These are phyloP conservation scores for Lepus townsendii DNA, from an alignment of 2,797 vertebrate genomes.

Conservation along the genomic window DNA sequence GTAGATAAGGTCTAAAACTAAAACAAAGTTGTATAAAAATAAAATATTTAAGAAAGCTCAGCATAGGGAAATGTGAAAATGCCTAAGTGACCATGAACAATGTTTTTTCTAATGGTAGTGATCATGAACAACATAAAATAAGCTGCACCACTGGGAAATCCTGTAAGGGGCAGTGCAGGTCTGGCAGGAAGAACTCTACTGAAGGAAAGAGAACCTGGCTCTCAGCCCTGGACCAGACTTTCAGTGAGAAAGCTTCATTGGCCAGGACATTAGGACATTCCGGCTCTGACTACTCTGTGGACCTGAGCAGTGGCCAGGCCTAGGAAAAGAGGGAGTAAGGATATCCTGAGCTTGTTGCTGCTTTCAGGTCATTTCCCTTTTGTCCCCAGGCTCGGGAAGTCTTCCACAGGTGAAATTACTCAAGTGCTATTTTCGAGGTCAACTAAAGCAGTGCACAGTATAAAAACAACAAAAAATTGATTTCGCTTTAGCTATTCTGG, in stretches of 20 bases:
- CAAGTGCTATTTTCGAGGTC: neutral
- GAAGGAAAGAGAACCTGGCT: neutral
- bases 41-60: too few species aligned
- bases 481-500: neutral
- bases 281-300: neutral
- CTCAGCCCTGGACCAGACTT: neutral
- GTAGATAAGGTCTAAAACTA: too few species aligned
- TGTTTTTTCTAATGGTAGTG: neutral
- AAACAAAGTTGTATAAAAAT: too few species aligned
- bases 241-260: accelerated
- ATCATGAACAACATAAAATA: neutral
- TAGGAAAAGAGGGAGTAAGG: neutral
- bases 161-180: neutral
- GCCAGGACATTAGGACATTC: too few species aligned
- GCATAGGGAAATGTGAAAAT: neutral
- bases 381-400: neutral
- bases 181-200: neutral
- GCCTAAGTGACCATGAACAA: accelerated
- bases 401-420: neutral
- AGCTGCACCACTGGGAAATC: neutral
- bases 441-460: neutral
- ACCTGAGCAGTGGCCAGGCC: neutral
- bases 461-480: neutral
- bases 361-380: neutral
- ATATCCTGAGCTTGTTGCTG: neutral